Conservation (phyloP, 2,113 vertebrate genomes). For the Corythoichthys haematopterus region DNA sequence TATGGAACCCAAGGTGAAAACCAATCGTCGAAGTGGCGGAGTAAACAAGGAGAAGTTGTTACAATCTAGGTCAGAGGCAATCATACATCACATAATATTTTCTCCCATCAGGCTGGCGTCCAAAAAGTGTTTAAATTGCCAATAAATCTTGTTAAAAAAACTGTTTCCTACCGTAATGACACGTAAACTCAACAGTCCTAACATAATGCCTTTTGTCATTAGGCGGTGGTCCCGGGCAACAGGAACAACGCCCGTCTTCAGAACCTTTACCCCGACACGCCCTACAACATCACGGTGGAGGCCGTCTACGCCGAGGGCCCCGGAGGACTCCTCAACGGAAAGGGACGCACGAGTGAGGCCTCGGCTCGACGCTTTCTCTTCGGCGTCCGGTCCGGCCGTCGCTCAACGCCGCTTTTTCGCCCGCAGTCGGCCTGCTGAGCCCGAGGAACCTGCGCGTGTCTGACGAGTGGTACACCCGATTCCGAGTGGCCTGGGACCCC, state of each 20-base stretch:
- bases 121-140: no score
- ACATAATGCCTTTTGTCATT: constrained; percentile 15
- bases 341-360: constrained; percentile 82
- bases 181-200: no score
- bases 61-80: no score
- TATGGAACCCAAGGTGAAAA: no score
- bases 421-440: constrained; percentile 81
- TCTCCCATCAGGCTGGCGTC: no score
- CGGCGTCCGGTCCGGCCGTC: no score
- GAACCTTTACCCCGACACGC: constrained; percentile 82
- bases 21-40: no score
- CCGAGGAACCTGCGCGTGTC: constrained; percentile 90
- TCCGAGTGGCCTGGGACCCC: constrained; percentile 93
- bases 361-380: no score
- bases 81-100: no score
- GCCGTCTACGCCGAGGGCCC: constrained; percentile 88
- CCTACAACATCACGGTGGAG: constrained; percentile 91
- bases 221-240: constrained; percentile 88
- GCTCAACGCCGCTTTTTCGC: constrained; percentile 1
- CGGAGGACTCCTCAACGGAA: constrained; percentile 81
- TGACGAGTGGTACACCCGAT: constrained; percentile 98
- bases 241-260: constrained; percentile 88
- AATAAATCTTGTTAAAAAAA: no score
- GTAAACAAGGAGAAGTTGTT: no score
- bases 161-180: no score